These are phyloP conservation scores for Anas flavirostris DNA, from an alignment of 2,797 vertebrate genomes.

Conservation along the genomic window DNA sequence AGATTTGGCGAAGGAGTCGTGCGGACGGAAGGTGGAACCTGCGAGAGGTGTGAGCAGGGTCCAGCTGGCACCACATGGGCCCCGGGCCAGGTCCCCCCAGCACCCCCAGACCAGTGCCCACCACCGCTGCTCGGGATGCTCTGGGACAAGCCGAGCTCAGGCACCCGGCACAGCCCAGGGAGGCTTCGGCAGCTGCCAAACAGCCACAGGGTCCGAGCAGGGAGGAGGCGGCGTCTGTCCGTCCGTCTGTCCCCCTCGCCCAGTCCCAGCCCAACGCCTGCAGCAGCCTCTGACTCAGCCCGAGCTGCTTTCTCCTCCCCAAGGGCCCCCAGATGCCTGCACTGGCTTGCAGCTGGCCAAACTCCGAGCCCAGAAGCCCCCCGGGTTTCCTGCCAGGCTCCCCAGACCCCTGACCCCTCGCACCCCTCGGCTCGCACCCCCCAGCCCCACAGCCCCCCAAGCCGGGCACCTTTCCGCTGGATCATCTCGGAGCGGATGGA, in stretches of 20 bases:
- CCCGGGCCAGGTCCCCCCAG: neutral
- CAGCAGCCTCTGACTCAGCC: constrained; percentile 32
- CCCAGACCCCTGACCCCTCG: accelerated
- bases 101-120: neutral
- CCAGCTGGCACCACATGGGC: accelerated
- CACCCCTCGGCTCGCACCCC: accelerated
- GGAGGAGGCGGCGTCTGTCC: neutral
- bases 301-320: neutral
- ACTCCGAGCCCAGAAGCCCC: neutral
- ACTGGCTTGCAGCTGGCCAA: accelerated
- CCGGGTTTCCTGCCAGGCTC: accelerated
- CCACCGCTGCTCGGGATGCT: neutral
- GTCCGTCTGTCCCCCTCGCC: neutral
- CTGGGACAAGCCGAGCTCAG: accelerated
- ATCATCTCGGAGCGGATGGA: constrained; percentile 83
- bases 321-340: neutral
- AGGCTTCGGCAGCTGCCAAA: neutral
- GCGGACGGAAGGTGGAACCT: constrained; percentile 84
- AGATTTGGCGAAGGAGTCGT: constrained; percentile 80
- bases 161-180: accelerated
- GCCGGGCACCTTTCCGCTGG: constrained; percentile 77
- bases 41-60: accelerated
- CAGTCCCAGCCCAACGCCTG: neutral
- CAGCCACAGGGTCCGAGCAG: neutral
- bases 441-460: accelerated